Conservation (phyloP, 1,140 invertebrate genomes). For the Chrysomallon squamiferum region DNA sequence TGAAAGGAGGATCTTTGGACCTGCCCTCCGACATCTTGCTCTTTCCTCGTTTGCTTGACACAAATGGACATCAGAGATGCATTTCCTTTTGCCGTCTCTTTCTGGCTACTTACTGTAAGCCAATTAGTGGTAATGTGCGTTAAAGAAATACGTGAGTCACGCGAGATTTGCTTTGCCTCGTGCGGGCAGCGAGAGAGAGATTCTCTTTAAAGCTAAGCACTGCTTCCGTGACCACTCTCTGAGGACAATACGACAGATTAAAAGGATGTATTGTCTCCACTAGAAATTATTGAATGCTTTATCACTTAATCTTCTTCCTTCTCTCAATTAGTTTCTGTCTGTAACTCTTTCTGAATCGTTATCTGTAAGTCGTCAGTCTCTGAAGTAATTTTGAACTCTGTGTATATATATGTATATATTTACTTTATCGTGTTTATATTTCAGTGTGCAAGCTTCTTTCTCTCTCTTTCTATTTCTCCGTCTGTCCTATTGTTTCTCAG, state of each 20-base stretch:
- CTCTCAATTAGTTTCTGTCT: no score
- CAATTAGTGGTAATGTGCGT: constrained; percentile 3
- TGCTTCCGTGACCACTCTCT: neutral
- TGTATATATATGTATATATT: no score
- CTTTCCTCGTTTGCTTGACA: neutral
- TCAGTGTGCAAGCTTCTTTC: no score
- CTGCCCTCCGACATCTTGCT: neutral
- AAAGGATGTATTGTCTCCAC: neutral
- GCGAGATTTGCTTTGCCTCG: neutral
- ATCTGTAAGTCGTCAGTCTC: no score
- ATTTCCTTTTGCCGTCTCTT: neutral
- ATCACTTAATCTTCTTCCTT: no score
- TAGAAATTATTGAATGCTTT: neutral
- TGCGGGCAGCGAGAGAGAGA: neutral
- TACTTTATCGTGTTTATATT: no score
- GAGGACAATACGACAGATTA: neutral
- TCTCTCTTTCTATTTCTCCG: no score
- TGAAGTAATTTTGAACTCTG: no score
- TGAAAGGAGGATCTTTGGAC: neutral
- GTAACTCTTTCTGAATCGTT: no score
- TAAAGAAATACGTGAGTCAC: neutral
- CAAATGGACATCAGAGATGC: constrained; percentile 4
- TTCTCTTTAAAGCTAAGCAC: neutral
- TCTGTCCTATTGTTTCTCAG: no score
- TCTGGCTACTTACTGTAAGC: constrained; percentile 2